These are phyloP conservation scores for Suillia variegata DNA, from an alignment of 2,888 invertebrate species.

Conservation along the genomic window DNA sequence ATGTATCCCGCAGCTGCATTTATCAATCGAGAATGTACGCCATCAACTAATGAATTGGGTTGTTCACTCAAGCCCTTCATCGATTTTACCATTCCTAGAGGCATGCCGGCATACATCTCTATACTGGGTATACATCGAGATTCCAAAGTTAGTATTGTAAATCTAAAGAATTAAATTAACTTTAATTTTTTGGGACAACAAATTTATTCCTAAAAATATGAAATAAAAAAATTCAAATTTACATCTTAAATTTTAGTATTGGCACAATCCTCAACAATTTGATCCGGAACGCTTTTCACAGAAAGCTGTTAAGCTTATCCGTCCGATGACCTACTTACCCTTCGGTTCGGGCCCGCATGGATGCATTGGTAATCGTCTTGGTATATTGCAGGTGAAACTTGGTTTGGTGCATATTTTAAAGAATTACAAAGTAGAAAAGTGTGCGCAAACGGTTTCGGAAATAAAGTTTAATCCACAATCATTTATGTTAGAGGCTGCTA, in stretches of 20 bases:
- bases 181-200: neutral
- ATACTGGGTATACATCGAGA: conserved; percentile 54
- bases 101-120: conserved; percentile 56
- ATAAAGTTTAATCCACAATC: conserved; percentile 52
- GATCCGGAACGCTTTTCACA: conserved; percentile 53
- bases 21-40: conserved; percentile 53
- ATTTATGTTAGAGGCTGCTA: conserved; percentile 49
- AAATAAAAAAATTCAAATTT: neutral
- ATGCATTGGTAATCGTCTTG: conserved; percentile 58
- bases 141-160: conserved; percentile 38
- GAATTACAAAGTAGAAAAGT: conserved; percentile 38
- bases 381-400: conserved; percentile 49
- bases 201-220: neutral
- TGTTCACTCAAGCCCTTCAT: conserved; percentile 43
- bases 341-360: conserved; percentile 56
- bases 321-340: conserved; percentile 51
- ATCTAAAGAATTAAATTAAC: neutral
- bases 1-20: conserved; percentile 57
- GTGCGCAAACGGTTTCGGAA: conserved; percentile 37
- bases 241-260: conserved; percentile 39
- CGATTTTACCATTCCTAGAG: conserved; percentile 46
- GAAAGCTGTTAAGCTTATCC: conserved; percentile 31
- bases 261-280: conserved; percentile 49
- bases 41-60: conserved; percentile 24
- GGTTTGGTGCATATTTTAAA: conserved; percentile 50